These are phyloP conservation scores for Plecotus auritus DNA, from an alignment of 2,113 vertebrate species.

Conservation along the genomic window DNA sequence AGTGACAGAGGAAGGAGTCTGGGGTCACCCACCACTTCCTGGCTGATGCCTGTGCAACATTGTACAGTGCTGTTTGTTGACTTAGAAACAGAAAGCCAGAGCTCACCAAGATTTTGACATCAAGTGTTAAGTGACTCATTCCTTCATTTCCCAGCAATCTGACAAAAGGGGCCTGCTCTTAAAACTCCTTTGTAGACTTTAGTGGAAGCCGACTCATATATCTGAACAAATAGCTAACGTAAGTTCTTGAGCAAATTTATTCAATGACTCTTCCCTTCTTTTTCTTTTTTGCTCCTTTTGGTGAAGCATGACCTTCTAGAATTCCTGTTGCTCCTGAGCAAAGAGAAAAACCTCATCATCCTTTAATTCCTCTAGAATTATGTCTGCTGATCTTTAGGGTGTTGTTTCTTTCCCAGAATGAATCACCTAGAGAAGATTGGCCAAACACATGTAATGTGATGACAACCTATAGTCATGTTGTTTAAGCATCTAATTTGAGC, in stretches of 20 bases:
- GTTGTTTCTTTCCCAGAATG: conserved; percentile 41
- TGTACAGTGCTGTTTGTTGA: conserved; percentile 17
- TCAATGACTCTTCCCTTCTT: not conserved
- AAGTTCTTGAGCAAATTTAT: conserved; percentile 12
- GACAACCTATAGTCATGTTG: conserved; percentile 32
- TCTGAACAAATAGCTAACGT: not conserved
- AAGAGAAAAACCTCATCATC: not conserved
- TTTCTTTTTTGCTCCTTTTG: not conserved
- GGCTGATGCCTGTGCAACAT: not conserved
- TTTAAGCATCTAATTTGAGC: conserved; percentile 17
- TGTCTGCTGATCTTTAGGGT: conserved; percentile 34
- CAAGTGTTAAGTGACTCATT: conserved; percentile 49
- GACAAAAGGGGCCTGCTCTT: conserved; percentile 16
- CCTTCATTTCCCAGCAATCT: conserved; percentile 28
- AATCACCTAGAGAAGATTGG: conserved; percentile 45
- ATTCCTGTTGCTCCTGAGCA: conserved; percentile 11
- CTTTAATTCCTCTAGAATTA: conserved; percentile 8
- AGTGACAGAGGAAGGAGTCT: not conserved
- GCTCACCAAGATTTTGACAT: conserved; percentile 49
- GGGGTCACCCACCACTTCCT: conserved; percentile 23
- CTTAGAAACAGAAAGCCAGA: conserved; percentile 39
- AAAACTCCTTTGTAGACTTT: not conserved
- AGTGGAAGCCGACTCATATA: conserved; percentile 8
- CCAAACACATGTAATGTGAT: conserved; percentile 41
- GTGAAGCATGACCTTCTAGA: conserved; percentile 1